A percentile compares a stretch with the other conserved stretches of the same genome.
Evolutionary conservation across 1,140 invertebrate genomes (phyloP).

Genomic region (Euschistus heros): DNA sequence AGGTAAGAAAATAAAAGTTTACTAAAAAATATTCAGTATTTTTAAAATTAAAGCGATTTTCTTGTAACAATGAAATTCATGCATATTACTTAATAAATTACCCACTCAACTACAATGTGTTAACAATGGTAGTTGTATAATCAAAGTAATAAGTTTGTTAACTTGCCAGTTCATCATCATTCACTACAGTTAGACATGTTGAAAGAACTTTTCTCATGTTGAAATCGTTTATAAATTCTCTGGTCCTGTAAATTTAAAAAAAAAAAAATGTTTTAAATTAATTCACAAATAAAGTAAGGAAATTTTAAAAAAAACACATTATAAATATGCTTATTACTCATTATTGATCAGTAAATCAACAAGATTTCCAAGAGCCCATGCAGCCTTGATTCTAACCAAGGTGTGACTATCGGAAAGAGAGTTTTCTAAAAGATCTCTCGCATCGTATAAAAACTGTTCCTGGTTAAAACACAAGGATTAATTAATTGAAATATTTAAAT

Average conservation of each 20-base stretch:
- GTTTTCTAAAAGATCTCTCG: slow-evolving; percentile 16
- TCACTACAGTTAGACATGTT: slow-evolving; percentile 3
- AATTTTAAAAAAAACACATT: neutral
- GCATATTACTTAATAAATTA: too few relatives aligned
- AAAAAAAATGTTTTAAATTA: neutral
- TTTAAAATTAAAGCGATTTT: too few relatives aligned
- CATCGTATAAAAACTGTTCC: slow-evolving; percentile 25
- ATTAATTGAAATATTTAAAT: neutral
- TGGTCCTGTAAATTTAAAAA: neutral
- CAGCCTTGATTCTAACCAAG: slow-evolving; percentile 19
- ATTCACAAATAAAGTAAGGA: too few relatives aligned
- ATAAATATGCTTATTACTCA: slow-evolving; percentile 4
- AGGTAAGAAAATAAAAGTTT: too few relatives aligned
- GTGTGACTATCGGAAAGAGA: slow-evolving; percentile 9
- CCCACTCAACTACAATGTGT: too few relatives aligned
- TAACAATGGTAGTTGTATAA: too few relatives aligned
- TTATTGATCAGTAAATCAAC: slow-evolving; percentile 7
- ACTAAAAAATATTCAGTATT: too few relatives aligned
- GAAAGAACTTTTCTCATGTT: slow-evolving; percentile 16
- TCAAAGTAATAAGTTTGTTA: neutral
- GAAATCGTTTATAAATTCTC: slow-evolving; percentile 14
- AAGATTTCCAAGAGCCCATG: slow-evolving; percentile 27
- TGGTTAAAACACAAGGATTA: neutral
- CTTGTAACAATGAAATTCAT: too few relatives aligned
- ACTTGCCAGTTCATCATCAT: slow-evolving; percentile 19